These are phyloP conservation scores for Polydrusus pterygomalis DNA, from an alignment of 2,888 invertebrate genomes.

Conservation along the genomic window DNA sequence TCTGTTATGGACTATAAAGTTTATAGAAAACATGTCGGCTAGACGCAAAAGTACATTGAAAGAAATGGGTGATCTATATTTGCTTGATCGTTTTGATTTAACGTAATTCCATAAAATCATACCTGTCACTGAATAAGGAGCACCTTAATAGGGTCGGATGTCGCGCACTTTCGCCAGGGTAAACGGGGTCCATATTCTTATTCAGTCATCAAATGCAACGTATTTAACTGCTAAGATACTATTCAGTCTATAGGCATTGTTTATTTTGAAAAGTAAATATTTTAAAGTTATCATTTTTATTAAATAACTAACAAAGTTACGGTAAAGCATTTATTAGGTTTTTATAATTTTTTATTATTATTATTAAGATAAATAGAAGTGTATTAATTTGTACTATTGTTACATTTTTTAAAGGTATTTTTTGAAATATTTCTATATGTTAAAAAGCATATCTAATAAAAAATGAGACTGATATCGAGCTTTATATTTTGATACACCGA, in stretches of 20 bases:
- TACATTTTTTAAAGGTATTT: slow-evolving; percentile 60
- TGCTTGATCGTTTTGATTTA: too few relatives aligned
- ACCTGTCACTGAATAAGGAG: too few relatives aligned
- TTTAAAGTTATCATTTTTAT: background rate
- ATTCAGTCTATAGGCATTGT: background rate
- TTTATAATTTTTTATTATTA: slow-evolving; percentile 69
- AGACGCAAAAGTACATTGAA: too few relatives aligned
- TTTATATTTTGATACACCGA: too few relatives aligned
- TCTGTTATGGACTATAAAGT: too few relatives aligned
- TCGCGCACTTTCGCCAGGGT: too few relatives aligned
- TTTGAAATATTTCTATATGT: slow-evolving; percentile 66
- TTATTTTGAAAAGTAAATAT: background rate
- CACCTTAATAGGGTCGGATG: too few relatives aligned
- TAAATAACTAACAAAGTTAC: slow-evolving; percentile 16
- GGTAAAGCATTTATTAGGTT: slow-evolving; percentile 44
- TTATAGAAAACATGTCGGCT: too few relatives aligned
- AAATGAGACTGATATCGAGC: slow-evolving; percentile 63
- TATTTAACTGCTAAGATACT: background rate
- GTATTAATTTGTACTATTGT: slow-evolving; percentile 60
- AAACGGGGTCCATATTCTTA: too few relatives aligned
- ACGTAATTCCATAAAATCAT: too few relatives aligned
- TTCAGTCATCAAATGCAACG: too few relatives aligned
- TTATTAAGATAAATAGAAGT: slow-evolving; percentile 60
- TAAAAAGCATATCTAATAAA: slow-evolving; percentile 71
- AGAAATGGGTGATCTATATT: too few relatives aligned